These are phyloP conservation scores for Oscheius sp. DNA, from an alignment of 1,140 invertebrate genomes.

Conservation along the genomic window DNA sequence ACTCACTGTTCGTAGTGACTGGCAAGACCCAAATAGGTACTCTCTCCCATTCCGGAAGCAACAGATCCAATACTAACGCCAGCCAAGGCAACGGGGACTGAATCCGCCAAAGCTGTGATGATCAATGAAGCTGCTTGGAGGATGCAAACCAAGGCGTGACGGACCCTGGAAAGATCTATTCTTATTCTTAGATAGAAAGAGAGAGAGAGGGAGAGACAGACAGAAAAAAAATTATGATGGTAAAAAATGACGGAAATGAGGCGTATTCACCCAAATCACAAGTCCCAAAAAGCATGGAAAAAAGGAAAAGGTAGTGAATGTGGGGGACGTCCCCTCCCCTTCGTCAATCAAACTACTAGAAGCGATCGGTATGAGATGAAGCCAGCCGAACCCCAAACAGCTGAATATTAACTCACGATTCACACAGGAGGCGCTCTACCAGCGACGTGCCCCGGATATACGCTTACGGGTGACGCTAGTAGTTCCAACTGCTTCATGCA, in stretches of 20 bases:
- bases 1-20: slow-evolving; percentile 26
- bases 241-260: not conserved
- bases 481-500: too few species aligned
- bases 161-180: slow-evolving; percentile 63
- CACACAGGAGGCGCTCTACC: too few species aligned
- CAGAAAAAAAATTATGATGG: not conserved
- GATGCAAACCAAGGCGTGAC: slow-evolving; percentile 68
- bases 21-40: slow-evolving; percentile 72
- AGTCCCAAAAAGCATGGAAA: too few species aligned
- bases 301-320: too few species aligned
- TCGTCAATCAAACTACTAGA: not conserved
- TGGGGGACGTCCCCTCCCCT: not conserved
- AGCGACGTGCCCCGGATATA: too few species aligned
- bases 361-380: too few species aligned
- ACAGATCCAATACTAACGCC: slow-evolving; percentile 76
- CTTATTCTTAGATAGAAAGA: not conserved
- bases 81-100: slow-evolving; percentile 66
- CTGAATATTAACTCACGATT: too few species aligned
- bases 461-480: too few species aligned
- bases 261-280: too few species aligned
- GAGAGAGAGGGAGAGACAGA: not conserved
- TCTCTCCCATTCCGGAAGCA: slow-evolving; percentile 77
- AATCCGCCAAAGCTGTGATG: slow-evolving; percentile 69
- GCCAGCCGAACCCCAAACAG: too few species aligned
- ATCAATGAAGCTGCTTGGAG: slow-evolving; percentile 69